Conservation (phyloP, 2,113 vertebrate genomes). For the Podilymbus podiceps region DNA sequence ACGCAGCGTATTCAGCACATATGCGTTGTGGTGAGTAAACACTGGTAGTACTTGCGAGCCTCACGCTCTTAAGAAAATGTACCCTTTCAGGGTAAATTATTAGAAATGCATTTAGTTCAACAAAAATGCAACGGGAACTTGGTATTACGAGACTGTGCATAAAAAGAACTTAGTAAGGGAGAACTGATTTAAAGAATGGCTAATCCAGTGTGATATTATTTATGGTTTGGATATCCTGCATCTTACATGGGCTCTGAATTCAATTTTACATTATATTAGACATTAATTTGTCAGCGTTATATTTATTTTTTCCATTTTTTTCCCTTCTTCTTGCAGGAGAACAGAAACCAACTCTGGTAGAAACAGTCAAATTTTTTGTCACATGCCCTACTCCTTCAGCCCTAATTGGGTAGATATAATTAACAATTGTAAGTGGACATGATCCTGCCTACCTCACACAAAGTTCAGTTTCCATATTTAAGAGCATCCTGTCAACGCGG, state of each 20-base stretch:
- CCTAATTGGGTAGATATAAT: neutral
- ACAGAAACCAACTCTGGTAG: neutral
- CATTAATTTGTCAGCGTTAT: neutral
- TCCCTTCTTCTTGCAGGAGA: neutral
- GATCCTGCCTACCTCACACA: neutral
- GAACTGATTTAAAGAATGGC: neutral
- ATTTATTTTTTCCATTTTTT: neutral
- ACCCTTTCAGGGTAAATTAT: neutral
- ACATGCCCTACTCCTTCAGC: neutral
- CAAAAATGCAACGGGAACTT: neutral
- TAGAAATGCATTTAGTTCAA: neutral
- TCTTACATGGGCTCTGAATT: neutral
- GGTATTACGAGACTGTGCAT: neutral
- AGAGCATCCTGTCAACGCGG: neutral
- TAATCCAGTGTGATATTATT: neutral
- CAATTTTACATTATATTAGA: neutral
- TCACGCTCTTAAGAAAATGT: neutral
- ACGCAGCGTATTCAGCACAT: rapidly evolving
- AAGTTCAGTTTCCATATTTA: neutral
- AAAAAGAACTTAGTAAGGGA: neutral
- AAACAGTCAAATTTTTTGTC: neutral
- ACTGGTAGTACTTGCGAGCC: neutral
- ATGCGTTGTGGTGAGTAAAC: rapidly evolving
- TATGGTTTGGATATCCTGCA: neutral
- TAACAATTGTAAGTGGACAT: neutral